Evolutionary conservation across 2,888 invertebrate species (phyloP), one percentile per base, ranked within the genome.

Genomic region (Dynastes grantii): DNA sequence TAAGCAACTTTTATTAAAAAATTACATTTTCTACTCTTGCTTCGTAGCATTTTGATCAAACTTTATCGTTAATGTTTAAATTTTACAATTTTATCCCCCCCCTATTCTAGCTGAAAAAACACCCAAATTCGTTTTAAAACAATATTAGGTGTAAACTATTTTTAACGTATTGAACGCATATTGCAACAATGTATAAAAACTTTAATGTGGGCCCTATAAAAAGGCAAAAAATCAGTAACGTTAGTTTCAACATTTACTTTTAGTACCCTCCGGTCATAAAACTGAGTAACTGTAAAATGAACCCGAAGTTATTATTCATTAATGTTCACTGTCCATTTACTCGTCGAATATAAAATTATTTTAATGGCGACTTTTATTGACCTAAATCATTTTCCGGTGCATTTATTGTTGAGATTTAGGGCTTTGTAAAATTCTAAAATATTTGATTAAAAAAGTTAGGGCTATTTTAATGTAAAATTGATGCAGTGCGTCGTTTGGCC

Each of bases 321-420:
- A 68, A 68, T 68, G 51, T n/a, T 27, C 51, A 68, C 68, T 68
- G 68, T 51, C 68, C 51, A 68, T 68, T 45, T 68, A 68, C 51
- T 27, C 68, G 9, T 27, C 22, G 51, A 49, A 29, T 68, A 51
- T 68, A 51, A 68, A 68, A 68, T 27, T 27, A 27, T 51, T 45
- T 37, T 37, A 65, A 45, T 16, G 65, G 45, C n/a, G 45, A 22
- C 40, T 40, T 51, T 51, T 68, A 68, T 68, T 51, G 68, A 27
- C 51, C 40, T 27, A 51, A 68, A 68, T 68, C 68, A 68, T 68
- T 68, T 68, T 68, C 49, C 49, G 8, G 40, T 11, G 51, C 51
- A 68, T 68, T 68, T 68, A 51, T 51, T 13, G 65, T 16, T 40
- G 16, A 67, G 16, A n/a, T 67, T 67, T 40, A 45, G 37, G 5